Base-by-base conservation (phyloP, 1,140 invertebrate genomes). In the Augochlora pura region DNA sequence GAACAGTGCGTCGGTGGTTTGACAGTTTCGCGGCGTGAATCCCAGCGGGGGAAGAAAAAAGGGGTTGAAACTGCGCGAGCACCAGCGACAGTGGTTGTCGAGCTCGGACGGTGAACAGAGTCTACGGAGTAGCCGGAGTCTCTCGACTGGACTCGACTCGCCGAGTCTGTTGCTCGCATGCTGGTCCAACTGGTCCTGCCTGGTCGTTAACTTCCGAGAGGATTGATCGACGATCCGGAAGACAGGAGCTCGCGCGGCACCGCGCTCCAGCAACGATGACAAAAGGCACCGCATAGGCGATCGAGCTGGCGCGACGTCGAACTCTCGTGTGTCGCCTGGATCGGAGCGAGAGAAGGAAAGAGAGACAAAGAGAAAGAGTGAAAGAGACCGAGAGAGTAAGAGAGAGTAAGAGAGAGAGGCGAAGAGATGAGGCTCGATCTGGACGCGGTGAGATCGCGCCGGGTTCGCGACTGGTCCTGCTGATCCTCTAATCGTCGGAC, bases 381-480 rank as follows among this genome's bases (percentile, higher is more conserved):
- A 42, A 12, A 42, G 4, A n/a, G n/a, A n/a, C n/a, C 32, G 32
- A 32, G 42, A 46, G 10, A 46, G 42, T 12, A 46, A 46, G 14
- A 46, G 42, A 42, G 42, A 42, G n/a, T n/a, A n/a, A n/a, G 42
- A 46, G 0, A 46, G 42, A 46, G 42, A 12, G 42, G 12, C 2
- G 2, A 12, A 57, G 66, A 71, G 60, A 80, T 71, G 82, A 79
- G 54, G 59, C 46, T 14, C 67, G 69, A 76, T 65, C 68, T 46
- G 62, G 59, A 84, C 63, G 72, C 72, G 64, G 65, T 42, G 52
- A 52, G 80, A 76, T 82, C 80, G 70, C 52, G 49, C 38, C 71
- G 67, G 67, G 80, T 85, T 86, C 84, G 74, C 83, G 83, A 86
- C 63, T 80, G 84, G 59, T 86, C 18, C 49, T 83, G 76, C 62